phyloP scores from a whole-genome alignment of 2,797 vertebrate species.

The Tapirus indicus region DNA sequence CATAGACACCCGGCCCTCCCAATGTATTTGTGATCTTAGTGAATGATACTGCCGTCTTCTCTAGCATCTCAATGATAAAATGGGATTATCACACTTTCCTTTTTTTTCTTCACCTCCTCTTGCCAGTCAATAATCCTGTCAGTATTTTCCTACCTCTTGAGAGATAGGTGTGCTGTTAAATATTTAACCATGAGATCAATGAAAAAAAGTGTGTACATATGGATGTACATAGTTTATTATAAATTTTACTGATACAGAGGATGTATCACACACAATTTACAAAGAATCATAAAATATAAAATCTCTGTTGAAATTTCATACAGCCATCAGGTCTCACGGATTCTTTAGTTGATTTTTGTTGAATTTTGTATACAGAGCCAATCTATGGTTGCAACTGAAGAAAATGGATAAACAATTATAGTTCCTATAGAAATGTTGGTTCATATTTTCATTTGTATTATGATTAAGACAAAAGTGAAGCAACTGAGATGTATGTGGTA shows the following conservation, averaged over 20 bases:
- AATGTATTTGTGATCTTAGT: background rate
- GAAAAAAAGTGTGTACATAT: background rate
- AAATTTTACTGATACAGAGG: background rate
- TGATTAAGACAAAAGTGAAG: background rate
- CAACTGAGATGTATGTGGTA: background rate
- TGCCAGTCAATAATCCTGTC: background rate
- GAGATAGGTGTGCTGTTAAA: background rate
- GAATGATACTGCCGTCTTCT: background rate
- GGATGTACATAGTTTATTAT: background rate
- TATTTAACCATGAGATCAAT: background rate
- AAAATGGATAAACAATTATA: background rate
- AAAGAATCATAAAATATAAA: slow-evolving; percentile 7
- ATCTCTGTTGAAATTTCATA: background rate
- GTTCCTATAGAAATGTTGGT: background rate
- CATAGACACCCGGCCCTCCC: too few relatives aligned
- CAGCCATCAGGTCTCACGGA: background rate
- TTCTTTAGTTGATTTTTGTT: background rate
- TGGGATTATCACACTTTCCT: background rate
- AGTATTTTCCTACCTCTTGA: background rate
- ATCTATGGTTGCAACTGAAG: background rate
- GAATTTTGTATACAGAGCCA: background rate
- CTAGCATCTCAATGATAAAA: background rate
- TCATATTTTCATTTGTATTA: slow-evolving; percentile 25
- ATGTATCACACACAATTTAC: background rate
- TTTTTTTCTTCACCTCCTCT: background rate